Conservation (phyloP, 1,140 invertebrate genomes). For the Drosophila arawakana region DNA sequence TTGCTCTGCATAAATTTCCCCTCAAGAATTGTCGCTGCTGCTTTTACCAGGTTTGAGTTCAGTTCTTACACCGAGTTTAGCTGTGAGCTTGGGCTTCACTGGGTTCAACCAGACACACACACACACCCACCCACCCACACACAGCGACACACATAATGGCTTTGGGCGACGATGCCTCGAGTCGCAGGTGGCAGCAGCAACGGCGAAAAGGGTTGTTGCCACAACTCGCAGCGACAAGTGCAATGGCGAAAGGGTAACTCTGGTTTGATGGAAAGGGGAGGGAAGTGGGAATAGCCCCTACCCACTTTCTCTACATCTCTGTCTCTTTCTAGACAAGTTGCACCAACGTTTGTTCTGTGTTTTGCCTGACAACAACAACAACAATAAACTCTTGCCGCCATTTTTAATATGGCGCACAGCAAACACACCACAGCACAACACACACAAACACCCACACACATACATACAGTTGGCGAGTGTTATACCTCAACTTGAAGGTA, state of each 20-base stretch:
- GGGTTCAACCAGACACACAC: neutral
- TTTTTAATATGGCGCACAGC: conserved; percentile 75
- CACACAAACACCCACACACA: conserved; percentile 29
- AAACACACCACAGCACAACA: conserved; percentile 35
- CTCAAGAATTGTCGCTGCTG: conserved; percentile 72
- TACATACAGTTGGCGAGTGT: conserved; percentile 4
- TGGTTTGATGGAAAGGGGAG: neutral
- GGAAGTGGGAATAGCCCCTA: neutral
- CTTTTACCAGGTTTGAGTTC: conserved; percentile 11
- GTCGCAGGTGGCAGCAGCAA: conserved; percentile 44
- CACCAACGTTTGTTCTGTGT: conserved; percentile 50
- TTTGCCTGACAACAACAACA: conserved; percentile 52
- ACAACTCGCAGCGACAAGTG: conserved; percentile 44
- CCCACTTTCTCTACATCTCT: too few relatives aligned
- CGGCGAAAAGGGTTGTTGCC: conserved; percentile 63
- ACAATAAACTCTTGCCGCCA: conserved; percentile 62
- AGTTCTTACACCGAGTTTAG: neutral
- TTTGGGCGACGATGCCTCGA: conserved; percentile 34
- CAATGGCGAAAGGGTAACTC: neutral
- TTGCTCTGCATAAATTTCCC: conserved; percentile 79
- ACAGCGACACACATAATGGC: conserved; percentile 29
- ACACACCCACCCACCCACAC: conserved; percentile 8
- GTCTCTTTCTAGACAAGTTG: conserved; percentile 55
- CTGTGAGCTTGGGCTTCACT: neutral
- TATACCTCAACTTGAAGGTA: conserved; percentile 57